Percentiles rank a stretch among this genome's conserved stretches.
phyloP scores from a whole-genome alignment of 2,888 invertebrate genomes.

The Pedicia rivosa region DNA sequence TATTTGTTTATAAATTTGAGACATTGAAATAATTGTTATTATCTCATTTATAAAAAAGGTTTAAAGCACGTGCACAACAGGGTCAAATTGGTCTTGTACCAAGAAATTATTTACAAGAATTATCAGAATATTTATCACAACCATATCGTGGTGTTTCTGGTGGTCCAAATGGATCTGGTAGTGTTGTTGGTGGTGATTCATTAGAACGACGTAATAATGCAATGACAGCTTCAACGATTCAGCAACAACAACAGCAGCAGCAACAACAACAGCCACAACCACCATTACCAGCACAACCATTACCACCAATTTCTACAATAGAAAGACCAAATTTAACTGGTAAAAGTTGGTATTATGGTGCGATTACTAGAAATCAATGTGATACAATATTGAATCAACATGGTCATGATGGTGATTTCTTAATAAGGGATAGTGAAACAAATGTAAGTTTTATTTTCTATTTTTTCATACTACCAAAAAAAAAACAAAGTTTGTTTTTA shows the following conservation, averaged over 20 bases:
- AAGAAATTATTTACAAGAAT: conserved; percentile 83
- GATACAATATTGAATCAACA: conserved; percentile 88
- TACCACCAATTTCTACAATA: conserved; percentile 20
- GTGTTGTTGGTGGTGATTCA: conserved; percentile 32
- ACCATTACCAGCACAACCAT: conserved; percentile 18
- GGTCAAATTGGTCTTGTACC: conserved; percentile 93
- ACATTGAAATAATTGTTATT: not conserved
- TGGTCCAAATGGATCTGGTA: conserved; percentile 27
- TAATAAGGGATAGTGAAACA: conserved; percentile 97
- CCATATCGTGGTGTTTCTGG: conserved; percentile 49
- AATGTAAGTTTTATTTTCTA: conserved; percentile 56
- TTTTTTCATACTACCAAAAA: not conserved
- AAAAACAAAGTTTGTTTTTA: not conserved
- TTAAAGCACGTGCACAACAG: conserved; percentile 82
- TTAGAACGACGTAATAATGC: conserved; percentile 34
- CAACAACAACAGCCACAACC: conserved; percentile 24
- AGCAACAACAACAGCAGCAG: conserved; percentile 20
- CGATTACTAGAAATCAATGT: conserved; percentile 89
- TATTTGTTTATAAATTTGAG: not conserved
- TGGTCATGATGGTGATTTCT: conserved; percentile 95
- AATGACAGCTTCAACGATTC: conserved; percentile 17
- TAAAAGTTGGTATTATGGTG: conserved; percentile 96
- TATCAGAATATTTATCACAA: conserved; percentile 76
- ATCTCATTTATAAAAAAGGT: conserved; percentile 27
- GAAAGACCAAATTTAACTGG: conserved; percentile 57